Evolutionary conservation across 2,888 invertebrate genomes (phyloP).

Genomic region (Acanthosoma haemorrhoidale): DNA sequence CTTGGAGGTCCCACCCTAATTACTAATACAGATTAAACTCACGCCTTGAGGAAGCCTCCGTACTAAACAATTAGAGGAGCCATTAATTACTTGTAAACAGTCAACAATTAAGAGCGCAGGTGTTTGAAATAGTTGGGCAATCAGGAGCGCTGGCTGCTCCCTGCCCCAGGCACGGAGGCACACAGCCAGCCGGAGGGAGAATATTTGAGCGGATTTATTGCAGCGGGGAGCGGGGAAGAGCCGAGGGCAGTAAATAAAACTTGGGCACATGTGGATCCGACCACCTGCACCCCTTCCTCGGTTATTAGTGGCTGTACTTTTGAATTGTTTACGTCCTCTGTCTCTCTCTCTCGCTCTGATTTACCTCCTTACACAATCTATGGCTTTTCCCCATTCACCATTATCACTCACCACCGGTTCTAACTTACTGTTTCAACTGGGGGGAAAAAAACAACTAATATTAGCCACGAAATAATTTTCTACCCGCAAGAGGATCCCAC

Average conservation of each 20-base stretch:
- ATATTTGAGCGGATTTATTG: slow-evolving; percentile 7
- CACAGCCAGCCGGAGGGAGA: not conserved
- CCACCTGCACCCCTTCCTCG: not conserved
- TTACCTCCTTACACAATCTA: no score
- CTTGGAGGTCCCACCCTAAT: not conserved
- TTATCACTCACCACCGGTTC: no score
- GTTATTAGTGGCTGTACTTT: not conserved
- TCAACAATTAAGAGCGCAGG: slow-evolving; percentile 11
- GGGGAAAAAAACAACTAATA: no score
- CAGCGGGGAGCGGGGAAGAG: not conserved
- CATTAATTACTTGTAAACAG: slow-evolving; percentile 14
- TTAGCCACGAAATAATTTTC: no score
- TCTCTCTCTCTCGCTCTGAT: no score
- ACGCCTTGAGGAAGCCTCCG: not conserved
- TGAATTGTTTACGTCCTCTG: not conserved
- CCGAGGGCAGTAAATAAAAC: not conserved
- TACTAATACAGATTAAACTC: not conserved
- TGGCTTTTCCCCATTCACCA: no score
- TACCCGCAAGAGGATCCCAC: no score
- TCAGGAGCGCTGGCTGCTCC: not conserved
- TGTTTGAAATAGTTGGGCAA: not conserved
- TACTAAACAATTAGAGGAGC: slow-evolving; percentile 1
- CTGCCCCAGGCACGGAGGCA: no score
- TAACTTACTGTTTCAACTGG: no score
- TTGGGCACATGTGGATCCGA: not conserved